These are phyloP conservation scores for Girardia tigrina DNA, from an alignment of 2,888 invertebrate genomes.

Conservation along the genomic window DNA sequence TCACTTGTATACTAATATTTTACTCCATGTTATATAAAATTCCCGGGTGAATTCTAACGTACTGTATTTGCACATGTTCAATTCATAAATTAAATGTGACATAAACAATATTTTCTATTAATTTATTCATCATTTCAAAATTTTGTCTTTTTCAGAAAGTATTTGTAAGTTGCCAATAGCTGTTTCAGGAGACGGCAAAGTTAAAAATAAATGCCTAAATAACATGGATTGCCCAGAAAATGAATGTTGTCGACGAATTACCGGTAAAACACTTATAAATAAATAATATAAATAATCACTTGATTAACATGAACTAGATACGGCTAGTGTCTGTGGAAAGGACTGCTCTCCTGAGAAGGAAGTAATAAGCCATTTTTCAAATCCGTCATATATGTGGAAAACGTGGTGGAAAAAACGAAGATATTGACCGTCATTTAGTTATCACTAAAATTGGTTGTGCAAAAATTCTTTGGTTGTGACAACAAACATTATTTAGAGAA, in stretches of 20 bases:
- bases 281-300: not conserved
- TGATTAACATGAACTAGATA: not conserved
- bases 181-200: not conserved
- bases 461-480: conserved; percentile 19
- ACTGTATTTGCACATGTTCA: too few relatives aligned
- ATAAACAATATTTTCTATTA: too few relatives aligned
- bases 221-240: not conserved
- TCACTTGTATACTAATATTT: too few relatives aligned
- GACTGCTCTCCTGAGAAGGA: not conserved
- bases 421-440: not conserved
- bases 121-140: too few relatives aligned
- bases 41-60: too few relatives aligned
- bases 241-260: not conserved
- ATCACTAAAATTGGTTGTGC: not conserved
- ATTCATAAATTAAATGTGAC: too few relatives aligned
- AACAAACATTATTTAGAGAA: conserved; percentile 1
- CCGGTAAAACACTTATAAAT: too few relatives aligned
- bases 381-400: not conserved
- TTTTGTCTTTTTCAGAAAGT: too few relatives aligned
- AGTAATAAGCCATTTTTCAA: not conserved
- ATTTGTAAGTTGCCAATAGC: not conserved
- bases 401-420: not conserved
- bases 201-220: not conserved
- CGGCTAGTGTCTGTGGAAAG: not conserved
- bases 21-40: too few relatives aligned